Percentiles rank a stretch among this genome's conserved stretches.
Conservation (phyloP, 2,888 invertebrate species). For the Drosophila kuntzei region DNA sequence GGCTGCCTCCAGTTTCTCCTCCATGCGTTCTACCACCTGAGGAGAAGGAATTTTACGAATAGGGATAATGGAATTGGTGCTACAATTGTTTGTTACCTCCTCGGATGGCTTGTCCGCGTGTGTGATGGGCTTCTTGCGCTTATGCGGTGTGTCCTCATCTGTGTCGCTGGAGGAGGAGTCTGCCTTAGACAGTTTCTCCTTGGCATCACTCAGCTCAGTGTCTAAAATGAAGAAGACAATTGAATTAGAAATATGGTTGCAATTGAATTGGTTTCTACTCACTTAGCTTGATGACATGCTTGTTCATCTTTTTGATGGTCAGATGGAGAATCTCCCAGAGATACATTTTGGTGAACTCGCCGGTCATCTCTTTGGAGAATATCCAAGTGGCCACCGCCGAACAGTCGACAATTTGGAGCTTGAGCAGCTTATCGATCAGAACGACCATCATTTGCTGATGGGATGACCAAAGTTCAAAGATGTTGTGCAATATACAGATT, state of each 20-base stretch:
- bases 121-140: conserved; percentile 85
- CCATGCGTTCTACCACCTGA: conserved; percentile 96
- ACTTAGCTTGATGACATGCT: conserved; percentile 94
- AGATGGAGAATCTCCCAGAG: conserved; percentile 98
- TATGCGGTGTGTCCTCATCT: conserved; percentile 89
- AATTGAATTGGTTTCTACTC: conserved; percentile 61
- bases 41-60: not conserved
- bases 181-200: conserved; percentile 93
- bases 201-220: conserved; percentile 92
- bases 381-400: conserved; percentile 99
- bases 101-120: conserved; percentile 88
- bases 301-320: conserved; percentile 98
- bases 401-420: conserved; percentile 98
- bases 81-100: conserved; percentile 85
- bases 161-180: conserved; percentile 93
- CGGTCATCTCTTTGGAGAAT: conserved; percentile 96
- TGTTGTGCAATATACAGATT: conserved; percentile 95
- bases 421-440: conserved; percentile 97
- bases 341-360: conserved; percentile 96
- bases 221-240: conserved; percentile 82
- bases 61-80: not conserved
- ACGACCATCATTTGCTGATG: conserved; percentile 99
- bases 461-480: conserved; percentile 97
- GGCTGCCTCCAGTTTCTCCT: conserved; percentile 96
- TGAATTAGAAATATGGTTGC: not conserved